These are phyloP conservation scores for Papilio aristodemus DNA, from an alignment of 1,140 invertebrate genomes.

Conservation along the genomic window DNA sequence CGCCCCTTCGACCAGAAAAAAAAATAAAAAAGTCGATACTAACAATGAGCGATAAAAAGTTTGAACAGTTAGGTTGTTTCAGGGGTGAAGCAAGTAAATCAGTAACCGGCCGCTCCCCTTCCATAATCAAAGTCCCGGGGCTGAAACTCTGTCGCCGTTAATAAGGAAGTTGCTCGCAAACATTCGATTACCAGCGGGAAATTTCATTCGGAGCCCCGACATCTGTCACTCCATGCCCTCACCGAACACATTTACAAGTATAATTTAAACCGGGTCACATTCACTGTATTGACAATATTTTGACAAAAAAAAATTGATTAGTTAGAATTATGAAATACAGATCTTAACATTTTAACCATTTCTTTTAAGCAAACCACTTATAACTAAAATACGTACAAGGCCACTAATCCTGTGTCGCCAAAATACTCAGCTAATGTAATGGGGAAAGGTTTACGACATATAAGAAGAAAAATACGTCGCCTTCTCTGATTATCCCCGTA, in stretches of 20 bases:
- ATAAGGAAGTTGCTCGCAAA: slow-evolving; percentile 31
- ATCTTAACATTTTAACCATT: too few relatives aligned
- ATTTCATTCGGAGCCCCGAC: slow-evolving; percentile 19
- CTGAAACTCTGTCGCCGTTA: slow-evolving; percentile 17
- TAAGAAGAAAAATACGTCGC: too few relatives aligned
- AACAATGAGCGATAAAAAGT: not conserved
- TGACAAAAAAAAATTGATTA: too few relatives aligned
- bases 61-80: slow-evolving; percentile 9
- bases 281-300: not conserved
- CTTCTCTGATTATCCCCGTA: too few relatives aligned
- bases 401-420: too few relatives aligned
- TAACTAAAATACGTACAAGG: too few relatives aligned
- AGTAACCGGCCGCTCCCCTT: slow-evolving; percentile 9
- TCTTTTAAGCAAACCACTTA: too few relatives aligned
- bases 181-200: slow-evolving; percentile 28
- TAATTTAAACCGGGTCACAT: not conserved
- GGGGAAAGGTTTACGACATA: too few relatives aligned
- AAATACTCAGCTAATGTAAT: too few relatives aligned
- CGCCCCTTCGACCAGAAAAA: not conserved
- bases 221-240: slow-evolving; percentile 24
- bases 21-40: not conserved
- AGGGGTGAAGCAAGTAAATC: slow-evolving; percentile 9
- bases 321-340: too few relatives aligned
- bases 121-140: slow-evolving; percentile 11
- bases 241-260: slow-evolving; percentile 1